phyloP scores from a whole-genome alignment of 2,113 vertebrate genomes.

The Chitala chitala region DNA sequence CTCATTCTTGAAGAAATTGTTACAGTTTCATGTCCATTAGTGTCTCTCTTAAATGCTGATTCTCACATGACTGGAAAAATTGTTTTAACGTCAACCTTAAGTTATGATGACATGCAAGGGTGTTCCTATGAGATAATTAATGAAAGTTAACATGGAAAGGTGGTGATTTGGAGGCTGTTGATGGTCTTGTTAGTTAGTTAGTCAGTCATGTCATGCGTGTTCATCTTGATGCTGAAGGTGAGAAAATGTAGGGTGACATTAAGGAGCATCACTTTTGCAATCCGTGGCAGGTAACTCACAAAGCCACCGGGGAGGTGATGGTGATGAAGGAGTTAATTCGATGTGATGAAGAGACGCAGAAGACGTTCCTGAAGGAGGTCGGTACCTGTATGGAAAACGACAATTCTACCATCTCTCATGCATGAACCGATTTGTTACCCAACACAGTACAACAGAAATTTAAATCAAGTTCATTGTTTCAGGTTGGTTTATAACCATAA shows the following conservation, averaged over 20 bases:
- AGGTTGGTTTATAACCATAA: too few species aligned
- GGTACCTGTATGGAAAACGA: constrained; percentile 16
- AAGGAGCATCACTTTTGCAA: neutral
- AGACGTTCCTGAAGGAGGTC: constrained; percentile 93
- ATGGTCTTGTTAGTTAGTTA: neutral
- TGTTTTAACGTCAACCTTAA: too few species aligned
- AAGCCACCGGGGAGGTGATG: constrained; percentile 96
- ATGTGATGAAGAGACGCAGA: constrained; percentile 95
- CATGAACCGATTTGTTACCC: too few species aligned
- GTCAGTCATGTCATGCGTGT: neutral
- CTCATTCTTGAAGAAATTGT: neutral
- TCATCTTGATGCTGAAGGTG: neutral
- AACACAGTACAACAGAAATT: too few species aligned
- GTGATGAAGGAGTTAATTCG: constrained; percentile 98
- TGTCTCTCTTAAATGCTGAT: neutral
- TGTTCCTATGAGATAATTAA: too few species aligned
- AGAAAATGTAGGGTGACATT: neutral
- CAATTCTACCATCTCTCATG: too few species aligned
- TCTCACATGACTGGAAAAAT: too few species aligned
- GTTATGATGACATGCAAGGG: too few species aligned
- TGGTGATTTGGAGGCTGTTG: too few species aligned
- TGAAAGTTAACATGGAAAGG: too few species aligned
- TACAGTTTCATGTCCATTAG: neutral
- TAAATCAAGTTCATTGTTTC: too few species aligned
- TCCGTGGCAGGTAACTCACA: constrained; percentile 80